Evolutionary conservation across 2,888 invertebrate species (phyloP), one percentile per base, ranked within the genome.

Genomic region (Drosophila siamana): DNA sequence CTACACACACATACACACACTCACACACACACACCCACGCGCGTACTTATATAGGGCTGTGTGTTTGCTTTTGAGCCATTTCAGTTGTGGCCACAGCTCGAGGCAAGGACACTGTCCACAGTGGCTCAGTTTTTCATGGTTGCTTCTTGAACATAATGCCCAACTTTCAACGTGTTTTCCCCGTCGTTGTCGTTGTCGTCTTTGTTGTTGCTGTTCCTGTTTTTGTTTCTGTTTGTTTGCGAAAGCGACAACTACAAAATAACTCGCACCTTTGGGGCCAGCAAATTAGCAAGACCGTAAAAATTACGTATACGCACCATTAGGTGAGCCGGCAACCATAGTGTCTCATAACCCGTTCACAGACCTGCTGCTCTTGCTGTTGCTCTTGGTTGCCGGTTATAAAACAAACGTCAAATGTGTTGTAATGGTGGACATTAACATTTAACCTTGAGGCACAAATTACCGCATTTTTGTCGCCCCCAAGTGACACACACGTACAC

Each of bases 401-500:
- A 66, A 77, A 80, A 74, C 80, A 78, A 81, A 73, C 74, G 80
- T 76, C 88, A 79, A 89, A 76, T 86, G 87, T 82, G 76, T 73
- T 64, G 64, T 86, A 86, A 85, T 86, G 88, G 57, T 83, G 69
- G 69, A 80, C 85, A 88, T 86, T 86, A 86, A 88, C 85, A 83
- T 86, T 88, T 86, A 88, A 86, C 85, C 85, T 89, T 89, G 66
- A 63, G 74, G 69, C 71, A 78, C 89, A 86, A 86, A 86, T 86
- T 89, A 88, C 89, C 74, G 78, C 75, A 89, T 88, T 86, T 86
- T 86, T 75, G 89, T 80, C 78, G 64, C 78, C 84, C 67, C 69
- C 71, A 67, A 78, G 71, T 62, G 75, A 56, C 74, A 69, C 50
- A 46, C 48, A 61, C 68, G 50, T 56, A 40, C 47, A 30, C 43